phyloP scores from a whole-genome alignment of 1,140 invertebrate species.

The Heliconius melpomene region DNA sequence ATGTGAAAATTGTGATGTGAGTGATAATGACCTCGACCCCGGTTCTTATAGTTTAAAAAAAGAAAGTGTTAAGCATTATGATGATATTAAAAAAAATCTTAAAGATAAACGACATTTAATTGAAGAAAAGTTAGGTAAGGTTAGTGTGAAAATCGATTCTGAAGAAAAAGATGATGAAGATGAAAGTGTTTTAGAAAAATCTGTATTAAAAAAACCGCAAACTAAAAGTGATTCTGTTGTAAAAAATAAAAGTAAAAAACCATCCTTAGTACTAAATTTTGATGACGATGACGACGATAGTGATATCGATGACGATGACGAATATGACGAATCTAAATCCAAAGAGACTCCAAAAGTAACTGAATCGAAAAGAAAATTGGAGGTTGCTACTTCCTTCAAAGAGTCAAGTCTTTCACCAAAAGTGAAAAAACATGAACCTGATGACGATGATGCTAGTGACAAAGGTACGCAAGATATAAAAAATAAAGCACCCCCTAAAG shows the following conservation, averaged over 20 bases:
- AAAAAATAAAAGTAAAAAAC: slow-evolving; percentile 35
- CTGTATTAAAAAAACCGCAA: slow-evolving; percentile 9
- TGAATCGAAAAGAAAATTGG: slow-evolving; percentile 28
- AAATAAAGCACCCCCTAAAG: slow-evolving; percentile 29
- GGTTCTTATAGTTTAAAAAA: slow-evolving; percentile 63
- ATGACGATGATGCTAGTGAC: slow-evolving; percentile 7
- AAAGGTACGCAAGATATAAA: slow-evolving; percentile 15
- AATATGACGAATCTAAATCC: slow-evolving; percentile 23
- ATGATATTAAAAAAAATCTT: slow-evolving; percentile 59
- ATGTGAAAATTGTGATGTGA: slow-evolving; percentile 72
- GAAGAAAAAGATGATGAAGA: slow-evolving; percentile 27
- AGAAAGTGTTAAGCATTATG: slow-evolving; percentile 62
- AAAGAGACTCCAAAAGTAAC: slow-evolving; percentile 23
- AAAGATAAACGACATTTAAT: slow-evolving; percentile 37
- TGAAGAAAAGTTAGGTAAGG: slow-evolving; percentile 38
- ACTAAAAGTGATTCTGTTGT: slow-evolving; percentile 18
- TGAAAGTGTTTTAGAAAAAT: slow-evolving; percentile 29
- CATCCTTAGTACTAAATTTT: slow-evolving; percentile 34
- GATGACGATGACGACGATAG: slow-evolving; percentile 40
- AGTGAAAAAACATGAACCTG: slow-evolving; percentile 18
- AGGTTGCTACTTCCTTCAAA: slow-evolving; percentile 18
- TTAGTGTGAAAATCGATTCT: slow-evolving; percentile 20
- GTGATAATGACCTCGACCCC: slow-evolving; percentile 59
- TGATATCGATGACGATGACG: slow-evolving; percentile 33
- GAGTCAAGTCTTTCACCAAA: slow-evolving; percentile 22